These are phyloP conservation scores for Platysternon megacephalum DNA, from an alignment of 2,113 vertebrate genomes.

Conservation along the genomic window DNA sequence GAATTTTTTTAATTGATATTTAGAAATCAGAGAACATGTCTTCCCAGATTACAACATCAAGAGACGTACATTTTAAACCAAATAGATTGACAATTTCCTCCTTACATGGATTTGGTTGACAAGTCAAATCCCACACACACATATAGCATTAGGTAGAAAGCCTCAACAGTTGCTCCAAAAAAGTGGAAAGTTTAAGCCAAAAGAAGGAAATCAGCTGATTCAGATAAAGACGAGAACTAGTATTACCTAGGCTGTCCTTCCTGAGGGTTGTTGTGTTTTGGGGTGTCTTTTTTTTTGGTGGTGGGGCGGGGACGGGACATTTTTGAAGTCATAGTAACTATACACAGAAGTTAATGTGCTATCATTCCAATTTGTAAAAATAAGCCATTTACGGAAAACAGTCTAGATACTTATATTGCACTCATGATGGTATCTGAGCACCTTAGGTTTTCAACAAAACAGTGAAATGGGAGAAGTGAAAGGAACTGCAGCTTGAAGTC, in stretches of 20 bases:
- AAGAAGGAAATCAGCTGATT: not conserved
- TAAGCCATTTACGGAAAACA: conserved; percentile 21
- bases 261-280: not conserved
- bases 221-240: not conserved
- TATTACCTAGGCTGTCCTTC: not conserved
- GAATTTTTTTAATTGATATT: not conserved
- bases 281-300: not conserved
- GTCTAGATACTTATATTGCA: conserved; percentile 54
- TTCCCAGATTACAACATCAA: not conserved
- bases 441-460: conserved; percentile 27
- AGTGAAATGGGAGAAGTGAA: not conserved
- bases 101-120: not conserved
- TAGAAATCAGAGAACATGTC: conserved; percentile 10
- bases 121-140: not conserved
- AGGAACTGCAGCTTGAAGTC: conserved; percentile 11
- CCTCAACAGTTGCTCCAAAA: not conserved
- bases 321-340: conserved; percentile 38
- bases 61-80: not conserved
- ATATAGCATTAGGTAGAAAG: not conserved
- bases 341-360: conserved; percentile 55
- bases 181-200: not conserved
- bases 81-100: not conserved
- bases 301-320: not conserved
- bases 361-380: conserved; percentile 8
- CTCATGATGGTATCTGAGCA: not conserved